Evolutionary conservation across 2,113 vertebrate genomes (phyloP).

Genomic region (Mungos mungo): DNA sequence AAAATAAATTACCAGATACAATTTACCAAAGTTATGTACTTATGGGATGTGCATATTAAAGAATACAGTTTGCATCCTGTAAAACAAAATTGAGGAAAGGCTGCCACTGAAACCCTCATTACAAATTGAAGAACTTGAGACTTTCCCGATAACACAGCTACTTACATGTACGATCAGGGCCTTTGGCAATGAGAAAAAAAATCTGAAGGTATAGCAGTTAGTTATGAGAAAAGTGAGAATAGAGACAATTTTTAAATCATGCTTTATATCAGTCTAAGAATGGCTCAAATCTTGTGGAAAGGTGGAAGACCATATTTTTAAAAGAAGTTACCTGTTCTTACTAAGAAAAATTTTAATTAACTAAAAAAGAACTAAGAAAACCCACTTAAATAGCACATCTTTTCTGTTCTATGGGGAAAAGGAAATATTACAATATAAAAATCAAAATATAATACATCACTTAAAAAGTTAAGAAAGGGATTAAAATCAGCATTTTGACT

Average conservation of each 20-base stretch:
- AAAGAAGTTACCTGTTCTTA: not conserved
- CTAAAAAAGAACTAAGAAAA: not conserved
- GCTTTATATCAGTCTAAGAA: not conserved
- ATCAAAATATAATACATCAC: not conserved
- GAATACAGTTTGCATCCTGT: not conserved
- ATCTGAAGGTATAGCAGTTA: not conserved
- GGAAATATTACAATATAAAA: not conserved
- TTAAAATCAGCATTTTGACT: not conserved
- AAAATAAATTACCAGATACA: not conserved
- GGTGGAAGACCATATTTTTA: not conserved
- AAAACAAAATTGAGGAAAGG: not conserved
- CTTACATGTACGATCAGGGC: not conserved
- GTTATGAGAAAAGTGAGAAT: not conserved
- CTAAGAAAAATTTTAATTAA: not conserved
- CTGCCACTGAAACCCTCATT: not conserved
- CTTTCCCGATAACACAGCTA: not conserved
- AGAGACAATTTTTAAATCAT: not conserved
- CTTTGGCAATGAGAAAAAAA: not conserved
- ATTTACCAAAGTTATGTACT: not conserved
- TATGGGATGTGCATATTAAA: not conserved
- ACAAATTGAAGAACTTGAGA: not conserved
- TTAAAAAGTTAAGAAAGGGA: not conserved
- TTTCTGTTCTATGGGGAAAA: not conserved
- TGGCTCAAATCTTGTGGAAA: not conserved
- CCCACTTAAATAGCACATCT: not conserved